Evolutionary conservation across 64 coral and sea anemone genomes (phyloP), one percentile per base, ranked within the genome.

Genomic region (Pocillopora damicornis): DNA sequence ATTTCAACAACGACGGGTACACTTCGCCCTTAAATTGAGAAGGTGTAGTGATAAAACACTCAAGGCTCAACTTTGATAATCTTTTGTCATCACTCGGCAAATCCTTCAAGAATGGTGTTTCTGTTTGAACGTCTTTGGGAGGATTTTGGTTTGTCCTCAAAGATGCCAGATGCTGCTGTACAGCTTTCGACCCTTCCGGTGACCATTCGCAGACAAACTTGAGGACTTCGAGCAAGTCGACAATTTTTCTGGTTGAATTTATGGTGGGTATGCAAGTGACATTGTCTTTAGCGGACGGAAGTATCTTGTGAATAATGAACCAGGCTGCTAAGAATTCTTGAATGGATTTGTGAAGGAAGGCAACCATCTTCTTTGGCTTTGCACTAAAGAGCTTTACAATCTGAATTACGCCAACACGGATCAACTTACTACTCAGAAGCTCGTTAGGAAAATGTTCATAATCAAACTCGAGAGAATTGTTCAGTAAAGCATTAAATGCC

Each of bases 321-420:
- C 61, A 61, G 18, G 89, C 89, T 82, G 89, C 89, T 25, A 90
- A 79, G 60, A 90, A 90, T 69, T 90, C 89, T 83, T 90, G 89
- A 15, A 90, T 12, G 9, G 89, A 75, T 60, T 90, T 83, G 16
- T 90, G 89, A 1, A 90, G 60, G n/a, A 90, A 90, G 2, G 89
- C 73, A 22, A 83, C 62, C 62, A 90, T 79, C 68, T 61, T 76
- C 79, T 90, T 90, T 8, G 89, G 89, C 58, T 63, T 83, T 76
- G 18, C 16, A 61, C 77, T 74, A 5, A 59, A 72, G 25, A 58
- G 64, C 79, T 90, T 83, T 16, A 58, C 18, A 75, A 90, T 76
- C 68, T 78, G 81, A 76, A 90, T 78, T 74, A 90, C 77, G 59
- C 89, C 89, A n/a, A 90, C 42, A n/a, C 77, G 74, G 42, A 90